Conservation (phyloP, 2,113 vertebrate genomes). For the Aphelocoma coerulescens region DNA sequence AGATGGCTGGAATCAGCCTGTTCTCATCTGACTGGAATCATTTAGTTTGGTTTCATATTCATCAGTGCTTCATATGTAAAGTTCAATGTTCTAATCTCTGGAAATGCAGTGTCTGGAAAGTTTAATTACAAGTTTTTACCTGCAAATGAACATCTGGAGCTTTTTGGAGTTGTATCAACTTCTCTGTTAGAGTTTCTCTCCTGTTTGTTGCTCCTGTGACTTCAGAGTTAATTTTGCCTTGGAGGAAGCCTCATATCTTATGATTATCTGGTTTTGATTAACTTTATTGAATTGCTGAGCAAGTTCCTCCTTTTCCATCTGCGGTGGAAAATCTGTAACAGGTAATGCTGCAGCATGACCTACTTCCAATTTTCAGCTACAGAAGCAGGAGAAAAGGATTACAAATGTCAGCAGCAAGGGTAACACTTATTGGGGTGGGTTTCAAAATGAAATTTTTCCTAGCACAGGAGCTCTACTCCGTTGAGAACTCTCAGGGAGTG, state of each 20-base stretch:
- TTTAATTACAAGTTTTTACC: not conserved
- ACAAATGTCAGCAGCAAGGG: not conserved
- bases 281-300: slow-evolving; percentile 29
- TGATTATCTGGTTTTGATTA: slow-evolving; percentile 27
- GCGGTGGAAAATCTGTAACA: not conserved
- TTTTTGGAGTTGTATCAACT: not conserved
- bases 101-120: not conserved
- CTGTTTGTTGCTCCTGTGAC: not conserved
- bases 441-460: not conserved
- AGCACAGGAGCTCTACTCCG: not conserved
- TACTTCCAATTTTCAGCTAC: slow-evolving; percentile 12
- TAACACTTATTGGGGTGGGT: not conserved
- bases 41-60: not conserved
- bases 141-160: not conserved
- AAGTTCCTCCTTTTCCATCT: slow-evolving; percentile 4
- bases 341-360: slow-evolving; percentile 15
- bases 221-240: not conserved
- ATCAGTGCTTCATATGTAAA: not conserved
- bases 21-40: not conserved
- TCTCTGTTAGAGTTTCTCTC: not conserved
- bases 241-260: not conserved
- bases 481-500: not conserved
- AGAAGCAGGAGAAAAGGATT: not conserved
- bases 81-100: not conserved
- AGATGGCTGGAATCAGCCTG: not conserved